Percentiles rank a stretch among this genome's conserved stretches.
Evolutionary conservation across 2,797 vertebrate species (phyloP).

Genomic region (Dendrocincla fuliginosa): DNA sequence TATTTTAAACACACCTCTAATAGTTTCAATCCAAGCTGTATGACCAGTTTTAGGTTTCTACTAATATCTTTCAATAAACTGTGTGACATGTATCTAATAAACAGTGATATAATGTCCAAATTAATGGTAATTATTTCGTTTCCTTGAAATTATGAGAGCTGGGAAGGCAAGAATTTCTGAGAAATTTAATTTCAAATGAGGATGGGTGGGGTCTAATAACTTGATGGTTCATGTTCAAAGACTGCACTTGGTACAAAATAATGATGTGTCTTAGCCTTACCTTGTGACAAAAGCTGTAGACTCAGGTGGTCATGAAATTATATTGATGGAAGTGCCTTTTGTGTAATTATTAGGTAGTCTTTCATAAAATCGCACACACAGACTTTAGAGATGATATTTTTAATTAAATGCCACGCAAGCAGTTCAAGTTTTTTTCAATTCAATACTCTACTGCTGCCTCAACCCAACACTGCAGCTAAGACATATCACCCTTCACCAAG

Average conservation of each 20-base stretch:
- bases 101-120: background rate
- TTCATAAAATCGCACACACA: background rate
- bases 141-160: background rate
- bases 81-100: background rate
- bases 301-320: background rate
- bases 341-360: background rate
- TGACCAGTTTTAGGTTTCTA: background rate
- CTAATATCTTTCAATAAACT: background rate
- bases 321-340: background rate
- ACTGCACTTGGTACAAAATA: background rate
- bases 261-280: background rate
- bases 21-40: background rate
- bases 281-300: background rate
- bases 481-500: background rate
- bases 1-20: background rate
- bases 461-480: background rate
- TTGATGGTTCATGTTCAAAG: background rate
- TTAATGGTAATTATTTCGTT: background rate
- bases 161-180: background rate
- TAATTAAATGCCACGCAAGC: background rate
- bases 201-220: accelerated
- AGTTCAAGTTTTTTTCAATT: background rate
- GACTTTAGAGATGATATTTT: background rate
- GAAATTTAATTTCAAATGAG: background rate
- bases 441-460: background rate